phyloP scores from a whole-genome alignment of 1,140 invertebrate species.

The Bombyx mori region ASM3026992v2 NC_085110.1:9249501-9250000 shows the following conservation, averaged over 20 bases:
- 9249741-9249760: background rate
- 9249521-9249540: too few relatives aligned
- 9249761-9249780: background rate
- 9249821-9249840: background rate
- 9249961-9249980: slow-evolving; percentile 76
- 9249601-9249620: too few relatives aligned
- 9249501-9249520: background rate
- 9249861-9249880: slow-evolving; percentile 89
- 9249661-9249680: too few relatives aligned
- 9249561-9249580: too few relatives aligned
- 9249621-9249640: too few relatives aligned
- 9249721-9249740: background rate
- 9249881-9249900: slow-evolving; percentile 91
- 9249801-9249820: background rate
- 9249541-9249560: too few relatives aligned
- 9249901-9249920: slow-evolving; percentile 89
- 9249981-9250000: slow-evolving; percentile 76
- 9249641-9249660: too few relatives aligned
- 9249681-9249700: too few relatives aligned
- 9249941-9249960: slow-evolving; percentile 74
- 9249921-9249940: slow-evolving; percentile 77
- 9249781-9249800: background rate
- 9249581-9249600: too few relatives aligned
- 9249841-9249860: slow-evolving; percentile 77
- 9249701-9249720: background rate